These are phyloP conservation scores for Sylvilagus bachmani DNA, from an alignment of 2,113 vertebrate genomes.

Conservation along the genomic window DNA sequence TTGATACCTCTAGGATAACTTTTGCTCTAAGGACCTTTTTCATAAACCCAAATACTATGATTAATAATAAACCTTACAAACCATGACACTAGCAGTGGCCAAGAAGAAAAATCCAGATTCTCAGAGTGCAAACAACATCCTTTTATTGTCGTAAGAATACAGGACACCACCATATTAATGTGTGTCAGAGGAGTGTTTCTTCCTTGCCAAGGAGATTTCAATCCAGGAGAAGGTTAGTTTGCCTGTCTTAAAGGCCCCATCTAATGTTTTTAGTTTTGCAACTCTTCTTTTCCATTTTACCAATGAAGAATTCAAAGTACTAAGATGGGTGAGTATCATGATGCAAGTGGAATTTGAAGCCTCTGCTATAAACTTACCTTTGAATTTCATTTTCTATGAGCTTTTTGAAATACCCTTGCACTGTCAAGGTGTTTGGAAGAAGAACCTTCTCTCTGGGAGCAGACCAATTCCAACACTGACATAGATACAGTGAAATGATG, in stretches of 20 bases:
- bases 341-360: background rate
- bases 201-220: background rate
- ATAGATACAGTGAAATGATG: conserved; percentile 1
- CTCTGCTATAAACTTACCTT: background rate
- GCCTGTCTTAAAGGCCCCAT: too few relatives aligned
- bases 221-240: background rate
- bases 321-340: background rate
- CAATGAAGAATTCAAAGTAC: background rate
- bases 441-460: background rate
- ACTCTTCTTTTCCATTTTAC: background rate
- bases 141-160: background rate
- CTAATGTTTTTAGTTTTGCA: background rate
- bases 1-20: background rate
- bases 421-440: background rate
- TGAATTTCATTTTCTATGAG: too few relatives aligned
- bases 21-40: conserved; percentile 1
- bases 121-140: accelerated
- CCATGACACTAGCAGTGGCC: background rate
- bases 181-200: background rate
- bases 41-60: background rate
- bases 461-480: background rate
- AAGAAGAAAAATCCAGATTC: background rate
- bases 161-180: accelerated
- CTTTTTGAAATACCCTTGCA: background rate
- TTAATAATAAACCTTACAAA: background rate